Base-by-base conservation (phyloP, 2,113 vertebrate species). In the Nerophis ophidion region DNA sequence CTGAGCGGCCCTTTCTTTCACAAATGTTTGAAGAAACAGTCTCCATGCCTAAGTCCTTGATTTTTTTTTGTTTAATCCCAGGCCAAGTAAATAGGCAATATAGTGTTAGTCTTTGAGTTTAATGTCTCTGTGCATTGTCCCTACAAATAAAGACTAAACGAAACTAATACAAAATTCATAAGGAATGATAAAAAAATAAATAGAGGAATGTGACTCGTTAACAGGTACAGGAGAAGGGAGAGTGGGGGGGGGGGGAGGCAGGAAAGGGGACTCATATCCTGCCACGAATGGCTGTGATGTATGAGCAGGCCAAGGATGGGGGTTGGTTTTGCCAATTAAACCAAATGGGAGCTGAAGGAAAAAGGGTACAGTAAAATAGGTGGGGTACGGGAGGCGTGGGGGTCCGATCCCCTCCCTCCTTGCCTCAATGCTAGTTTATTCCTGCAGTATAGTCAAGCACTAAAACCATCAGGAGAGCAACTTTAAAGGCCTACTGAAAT, bases 261-360 rank as follows among this genome's bases (percentile, higher is more conserved):
- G 85, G 81, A 88, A 88, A 72, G 81, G 72, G 79, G 85, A 86
- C 14, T 88, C 83, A 87, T 78, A 85, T 88, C 83, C 81, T 85
- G 82, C 46, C 17, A 82, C 77, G 75, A 72, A 26, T 26, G 68
- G 63, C 72, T 71, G 77, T 88, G 84, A 87, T 88, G 86, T 87
- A 88, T 72, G 83, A 88, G 81, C 62, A 76, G 75, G 79, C 72
- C 59, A 77, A 87, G 57, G 60, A 71, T 79, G 69, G 48, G 60
- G 76, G 76, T 44, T 44, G 77, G 76, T 65, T 75, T 38, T 68
- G 71, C 54, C 77, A 83, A 84, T 89, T 85, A 89, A 88, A 85
- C 81, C 76, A 74, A 58, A 69, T 78, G 76, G 75, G 81, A 82
- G 44, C 66, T 63, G 67, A 59, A 76, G 26, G 51, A 57, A 63